phyloP scores from a whole-genome alignment of 2,888 invertebrate species.

The Torymus texanus region DNA sequence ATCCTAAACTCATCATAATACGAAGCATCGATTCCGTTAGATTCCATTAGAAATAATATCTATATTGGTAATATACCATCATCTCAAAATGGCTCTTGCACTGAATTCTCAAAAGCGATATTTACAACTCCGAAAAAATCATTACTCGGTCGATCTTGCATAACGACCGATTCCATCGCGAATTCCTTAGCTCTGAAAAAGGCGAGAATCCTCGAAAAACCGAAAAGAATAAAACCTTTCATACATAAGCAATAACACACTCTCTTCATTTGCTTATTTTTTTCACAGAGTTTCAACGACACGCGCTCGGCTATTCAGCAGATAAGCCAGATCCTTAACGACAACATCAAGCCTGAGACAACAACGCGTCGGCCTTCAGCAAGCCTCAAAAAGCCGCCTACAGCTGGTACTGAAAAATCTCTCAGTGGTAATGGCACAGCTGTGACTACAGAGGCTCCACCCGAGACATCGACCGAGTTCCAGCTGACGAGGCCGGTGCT shows the following conservation, averaged over 20 bases:
- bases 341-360: slow-evolving; percentile 69
- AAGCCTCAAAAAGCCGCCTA: slow-evolving; percentile 20
- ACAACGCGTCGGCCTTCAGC: neutral
- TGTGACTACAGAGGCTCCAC: slow-evolving; percentile 63
- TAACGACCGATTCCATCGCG: too few relatives aligned
- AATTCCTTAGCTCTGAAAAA: too few relatives aligned
- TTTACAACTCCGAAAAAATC: too few relatives aligned
- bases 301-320: slow-evolving; percentile 75
- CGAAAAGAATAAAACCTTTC: neutral
- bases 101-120: too few relatives aligned
- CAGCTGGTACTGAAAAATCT: slow-evolving; percentile 27
- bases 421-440: slow-evolving; percentile 49
- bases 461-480: slow-evolving; percentile 71
- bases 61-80: too few relatives aligned
- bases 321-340: slow-evolving; percentile 73
- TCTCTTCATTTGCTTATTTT: slow-evolving; percentile 35
- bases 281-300: slow-evolving; percentile 76
- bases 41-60: too few relatives aligned
- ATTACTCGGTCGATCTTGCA: too few relatives aligned
- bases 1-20: too few relatives aligned
- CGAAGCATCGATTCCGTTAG: too few relatives aligned
- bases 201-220: neutral
- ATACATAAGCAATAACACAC: neutral
- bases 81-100: too few relatives aligned
- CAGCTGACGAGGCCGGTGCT: slow-evolving; percentile 74